Evolutionary conservation across 2,888 invertebrate genomes (phyloP).

Genomic region (Clanis bilineata): DNA sequence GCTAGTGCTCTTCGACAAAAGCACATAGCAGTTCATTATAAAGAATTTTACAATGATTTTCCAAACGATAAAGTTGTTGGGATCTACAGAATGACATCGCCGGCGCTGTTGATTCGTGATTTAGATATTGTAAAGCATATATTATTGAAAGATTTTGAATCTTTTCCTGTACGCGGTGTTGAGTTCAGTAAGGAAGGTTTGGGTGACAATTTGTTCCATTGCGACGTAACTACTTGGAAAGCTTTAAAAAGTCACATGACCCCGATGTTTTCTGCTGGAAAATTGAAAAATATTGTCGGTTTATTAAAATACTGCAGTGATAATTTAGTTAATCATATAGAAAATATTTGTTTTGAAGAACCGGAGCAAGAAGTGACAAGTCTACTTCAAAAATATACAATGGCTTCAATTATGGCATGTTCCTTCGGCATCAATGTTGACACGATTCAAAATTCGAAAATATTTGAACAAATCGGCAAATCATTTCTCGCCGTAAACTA

Average conservation of each 20-base stretch:
- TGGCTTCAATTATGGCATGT: conserved; percentile 34
- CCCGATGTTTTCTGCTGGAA: conserved; percentile 49
- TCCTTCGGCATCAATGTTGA: conserved; percentile 38
- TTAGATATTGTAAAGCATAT: conserved; percentile 52
- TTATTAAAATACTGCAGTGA: conserved; percentile 38
- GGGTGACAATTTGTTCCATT: conserved; percentile 53
- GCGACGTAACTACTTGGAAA: conserved; percentile 44
- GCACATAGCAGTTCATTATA: conserved; percentile 35
- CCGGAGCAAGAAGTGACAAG: conserved; percentile 33
- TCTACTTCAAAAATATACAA: conserved; percentile 36
- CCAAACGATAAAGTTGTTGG: conserved; percentile 54
- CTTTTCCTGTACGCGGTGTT: conserved; percentile 48
- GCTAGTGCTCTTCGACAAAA: conserved; percentile 37
- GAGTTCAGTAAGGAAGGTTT: conserved; percentile 43
- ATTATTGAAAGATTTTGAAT: conserved; percentile 53
- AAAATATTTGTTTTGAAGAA: conserved; percentile 24
- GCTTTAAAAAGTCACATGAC: conserved; percentile 43
- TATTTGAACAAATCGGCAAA: conserved; percentile 34
- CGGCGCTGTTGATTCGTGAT: conserved; percentile 49
- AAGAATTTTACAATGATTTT: conserved; percentile 49
- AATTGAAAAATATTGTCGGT: conserved; percentile 44
- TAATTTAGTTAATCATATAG: conserved; percentile 42
- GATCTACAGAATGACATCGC: conserved; percentile 46
- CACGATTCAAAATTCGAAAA: conserved; percentile 28
- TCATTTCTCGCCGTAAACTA: no score